Evolutionary conservation across 2,888 invertebrate species (phyloP).

Genomic region (Epirrhoe tristata): DNA sequence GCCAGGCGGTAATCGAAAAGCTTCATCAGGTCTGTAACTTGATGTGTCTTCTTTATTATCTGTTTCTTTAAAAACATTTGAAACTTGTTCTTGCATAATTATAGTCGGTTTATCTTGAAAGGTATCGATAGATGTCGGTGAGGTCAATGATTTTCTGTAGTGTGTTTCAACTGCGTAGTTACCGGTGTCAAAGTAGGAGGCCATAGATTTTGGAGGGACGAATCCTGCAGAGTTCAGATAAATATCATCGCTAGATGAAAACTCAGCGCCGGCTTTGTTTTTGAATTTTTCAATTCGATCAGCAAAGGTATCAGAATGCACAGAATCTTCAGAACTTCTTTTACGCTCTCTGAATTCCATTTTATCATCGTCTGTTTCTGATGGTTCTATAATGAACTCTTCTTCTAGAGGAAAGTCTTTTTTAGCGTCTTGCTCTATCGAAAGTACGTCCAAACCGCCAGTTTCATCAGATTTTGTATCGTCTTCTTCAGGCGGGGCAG

Average conservation of each 20-base stretch:
- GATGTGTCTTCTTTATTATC: background rate
- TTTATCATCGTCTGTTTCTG: conserved; percentile 74
- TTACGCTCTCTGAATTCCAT: conserved; percentile 64
- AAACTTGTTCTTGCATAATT: background rate
- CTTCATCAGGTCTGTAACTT: conserved; percentile 3
- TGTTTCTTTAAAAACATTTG: conserved; percentile 1
- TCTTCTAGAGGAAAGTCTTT: conserved; percentile 75
- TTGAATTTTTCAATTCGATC: conserved; percentile 74
- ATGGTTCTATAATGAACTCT: conserved; percentile 74
- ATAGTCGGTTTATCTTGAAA: conserved; percentile 31
- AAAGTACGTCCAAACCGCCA: conserved; percentile 70
- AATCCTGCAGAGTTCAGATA: conserved; percentile 14
- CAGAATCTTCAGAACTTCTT: conserved; percentile 55
- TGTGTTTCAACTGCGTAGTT: conserved; percentile 78
- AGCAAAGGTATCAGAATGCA: conserved; percentile 66
- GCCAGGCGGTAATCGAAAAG: conserved; percentile 66
- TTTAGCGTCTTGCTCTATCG: conserved; percentile 78
- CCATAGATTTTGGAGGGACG: conserved; percentile 62
- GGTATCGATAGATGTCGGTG: conserved; percentile 48
- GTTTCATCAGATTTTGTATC: conserved; percentile 71
- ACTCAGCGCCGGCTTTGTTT: conserved; percentile 40
- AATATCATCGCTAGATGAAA: conserved; percentile 14
- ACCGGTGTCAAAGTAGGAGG: conserved; percentile 80
- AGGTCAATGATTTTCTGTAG: conserved; percentile 65
- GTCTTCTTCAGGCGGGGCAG: conserved; percentile 71